These are phyloP conservation scores for Zophobas morio DNA, from an alignment of 1,140 invertebrate genomes.

Conservation along the genomic window DNA sequence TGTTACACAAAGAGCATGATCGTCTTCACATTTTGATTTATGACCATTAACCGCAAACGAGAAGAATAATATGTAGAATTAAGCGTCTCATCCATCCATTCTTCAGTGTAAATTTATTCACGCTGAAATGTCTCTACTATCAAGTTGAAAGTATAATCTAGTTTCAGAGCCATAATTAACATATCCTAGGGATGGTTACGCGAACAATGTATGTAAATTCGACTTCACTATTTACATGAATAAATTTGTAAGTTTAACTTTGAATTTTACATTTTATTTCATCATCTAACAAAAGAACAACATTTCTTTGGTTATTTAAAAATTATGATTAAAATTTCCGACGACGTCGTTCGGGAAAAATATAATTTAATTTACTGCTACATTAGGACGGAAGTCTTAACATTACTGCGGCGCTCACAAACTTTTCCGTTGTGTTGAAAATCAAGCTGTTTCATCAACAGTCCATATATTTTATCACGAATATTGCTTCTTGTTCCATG, in stretches of 20 bases:
- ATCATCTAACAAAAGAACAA: background rate
- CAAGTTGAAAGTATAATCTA: slow-evolving; percentile 42
- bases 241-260: slow-evolving; percentile 40
- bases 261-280: slow-evolving; percentile 30
- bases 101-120: slow-evolving; percentile 23
- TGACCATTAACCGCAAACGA: background rate
- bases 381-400: background rate
- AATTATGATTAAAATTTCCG: background rate
- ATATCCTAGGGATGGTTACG: slow-evolving; percentile 39
- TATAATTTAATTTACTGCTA: background rate
- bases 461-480: background rate
- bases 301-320: slow-evolving; percentile 17
- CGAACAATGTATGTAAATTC: slow-evolving; percentile 33
- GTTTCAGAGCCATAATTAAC: slow-evolving; percentile 38
- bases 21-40: background rate
- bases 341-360: background rate
- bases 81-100: background rate
- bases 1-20: background rate
- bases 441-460: background rate
- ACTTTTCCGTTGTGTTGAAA: background rate
- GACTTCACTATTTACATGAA: slow-evolving; percentile 40
- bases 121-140: slow-evolving; percentile 25
- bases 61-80: background rate
- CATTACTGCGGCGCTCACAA: background rate
- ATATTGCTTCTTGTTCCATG: background rate